phyloP scores from a whole-genome alignment of 2,888 invertebrate genomes.

The Rhagonycha fulva region DNA sequence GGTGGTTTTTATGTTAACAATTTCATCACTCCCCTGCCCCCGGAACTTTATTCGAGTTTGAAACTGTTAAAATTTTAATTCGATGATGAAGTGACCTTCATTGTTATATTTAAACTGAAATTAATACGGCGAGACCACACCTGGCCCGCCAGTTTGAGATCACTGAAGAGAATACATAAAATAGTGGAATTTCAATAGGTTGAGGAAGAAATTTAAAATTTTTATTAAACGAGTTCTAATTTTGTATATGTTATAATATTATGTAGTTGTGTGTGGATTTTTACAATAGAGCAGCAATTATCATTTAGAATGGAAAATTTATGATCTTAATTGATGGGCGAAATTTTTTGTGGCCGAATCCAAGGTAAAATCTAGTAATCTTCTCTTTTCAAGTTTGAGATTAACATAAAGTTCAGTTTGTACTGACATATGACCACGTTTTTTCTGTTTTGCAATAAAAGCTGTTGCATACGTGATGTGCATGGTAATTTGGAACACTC shows the following conservation, averaged over 20 bases:
- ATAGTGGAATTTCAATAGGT: neutral
- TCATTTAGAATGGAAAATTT: neutral
- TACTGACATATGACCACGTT: neutral
- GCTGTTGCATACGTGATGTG: slow-evolving; percentile 16
- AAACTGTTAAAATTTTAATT: neutral
- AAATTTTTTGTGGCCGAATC: neutral
- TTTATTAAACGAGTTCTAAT: neutral
- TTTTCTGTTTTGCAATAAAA: slow-evolving; percentile 14
- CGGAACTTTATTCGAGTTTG: neutral
- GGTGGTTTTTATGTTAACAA: neutral
- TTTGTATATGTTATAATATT: neutral
- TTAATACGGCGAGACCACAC: neutral
- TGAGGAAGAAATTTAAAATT: neutral
- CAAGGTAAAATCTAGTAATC: neutral
- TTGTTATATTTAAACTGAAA: neutral
- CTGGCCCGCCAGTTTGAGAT: neutral
- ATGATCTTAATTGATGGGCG: neutral
- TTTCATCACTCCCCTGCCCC: neutral
- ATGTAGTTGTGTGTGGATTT: neutral
- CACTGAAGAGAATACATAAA: neutral
- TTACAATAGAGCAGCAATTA: neutral
- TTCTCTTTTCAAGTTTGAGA: neutral
- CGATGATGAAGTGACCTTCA: neutral
- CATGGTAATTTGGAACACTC: slow-evolving; percentile 14
- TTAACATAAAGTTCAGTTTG: neutral